phyloP scores from a whole-genome alignment of 2,888 invertebrate genomes.

The Netelia inedita region DNA sequence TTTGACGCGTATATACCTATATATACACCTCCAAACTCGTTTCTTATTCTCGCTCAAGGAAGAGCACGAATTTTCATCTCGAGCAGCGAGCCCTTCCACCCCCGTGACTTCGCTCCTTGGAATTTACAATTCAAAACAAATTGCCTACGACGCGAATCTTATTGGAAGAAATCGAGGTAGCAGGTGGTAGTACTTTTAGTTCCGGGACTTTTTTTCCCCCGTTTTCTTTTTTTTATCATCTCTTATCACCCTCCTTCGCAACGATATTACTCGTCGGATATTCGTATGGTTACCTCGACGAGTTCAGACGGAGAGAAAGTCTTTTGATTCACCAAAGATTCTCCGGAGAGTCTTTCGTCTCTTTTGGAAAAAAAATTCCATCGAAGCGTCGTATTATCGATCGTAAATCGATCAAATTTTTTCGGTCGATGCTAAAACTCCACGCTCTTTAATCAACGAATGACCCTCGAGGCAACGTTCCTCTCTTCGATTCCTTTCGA shows the following conservation, averaged over 20 bases:
- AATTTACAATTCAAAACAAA: conserved; percentile 58
- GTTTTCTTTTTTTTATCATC: not conserved
- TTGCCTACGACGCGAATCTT: conserved; percentile 42
- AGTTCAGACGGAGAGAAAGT: not conserved
- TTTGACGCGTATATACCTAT: conserved; percentile 1
- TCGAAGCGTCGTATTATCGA: not conserved
- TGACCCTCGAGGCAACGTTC: not conserved
- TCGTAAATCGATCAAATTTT: not conserved
- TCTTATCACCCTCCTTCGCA: not conserved
- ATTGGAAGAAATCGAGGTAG: conserved; percentile 39
- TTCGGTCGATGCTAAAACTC: not conserved
- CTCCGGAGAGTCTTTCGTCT: not conserved
- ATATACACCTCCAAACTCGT: not conserved
- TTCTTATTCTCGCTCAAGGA: not conserved
- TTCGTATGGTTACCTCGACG: not conserved
- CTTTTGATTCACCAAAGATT: not conserved
- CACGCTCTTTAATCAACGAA: not conserved
- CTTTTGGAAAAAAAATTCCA: not conserved
- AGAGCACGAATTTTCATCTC: conserved; percentile 26
- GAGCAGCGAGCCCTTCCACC: not conserved
- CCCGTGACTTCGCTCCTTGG: not conserved
- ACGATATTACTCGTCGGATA: not conserved
- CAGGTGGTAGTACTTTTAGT: not conserved
- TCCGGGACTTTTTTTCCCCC: conserved; percentile 10
- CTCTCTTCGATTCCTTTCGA: not conserved